Conservation (phyloP, 1,140 invertebrate species). For the Bombus superbus region DNA sequence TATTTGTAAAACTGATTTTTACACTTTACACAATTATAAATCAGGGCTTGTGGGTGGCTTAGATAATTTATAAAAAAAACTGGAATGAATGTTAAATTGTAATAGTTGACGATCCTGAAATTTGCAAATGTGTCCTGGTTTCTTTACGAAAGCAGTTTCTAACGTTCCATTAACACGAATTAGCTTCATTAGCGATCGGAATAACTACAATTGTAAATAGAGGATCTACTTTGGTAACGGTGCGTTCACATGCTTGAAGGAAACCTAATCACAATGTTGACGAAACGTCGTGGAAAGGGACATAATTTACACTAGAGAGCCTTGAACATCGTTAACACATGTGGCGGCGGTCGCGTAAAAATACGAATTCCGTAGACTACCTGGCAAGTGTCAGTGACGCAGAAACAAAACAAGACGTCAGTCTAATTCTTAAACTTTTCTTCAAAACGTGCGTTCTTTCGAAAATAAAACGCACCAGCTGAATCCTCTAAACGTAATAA, state of each 20-base stretch:
- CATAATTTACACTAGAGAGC: neutral
- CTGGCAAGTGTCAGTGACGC: neutral
- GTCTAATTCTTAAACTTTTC: too few relatives aligned
- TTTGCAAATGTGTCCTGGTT: neutral
- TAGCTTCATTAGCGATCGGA: neutral
- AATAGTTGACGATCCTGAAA: too few relatives aligned
- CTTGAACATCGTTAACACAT: slow-evolving; percentile 17
- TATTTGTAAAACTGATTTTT: too few relatives aligned
- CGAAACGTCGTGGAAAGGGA: neutral
- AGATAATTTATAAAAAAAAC: too few relatives aligned
- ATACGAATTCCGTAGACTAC: neutral
- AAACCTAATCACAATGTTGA: neutral
- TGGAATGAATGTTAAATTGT: too few relatives aligned
- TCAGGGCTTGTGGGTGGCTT: too few relatives aligned
- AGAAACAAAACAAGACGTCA: neutral
- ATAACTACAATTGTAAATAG: too few relatives aligned
- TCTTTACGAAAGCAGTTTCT: neutral
- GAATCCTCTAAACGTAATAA: too few relatives aligned
- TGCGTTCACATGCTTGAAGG: neutral
- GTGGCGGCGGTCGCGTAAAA: neutral
- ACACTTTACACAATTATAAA: too few relatives aligned
- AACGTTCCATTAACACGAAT: neutral
- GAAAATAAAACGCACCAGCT: too few relatives aligned
- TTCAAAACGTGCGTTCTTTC: too few relatives aligned
- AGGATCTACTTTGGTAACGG: too few relatives aligned